A percentile compares a stretch with the other conserved stretches of the same genome.
Conservation (phyloP, 2,113 vertebrate genomes). For the Chauna torquata region DNA sequence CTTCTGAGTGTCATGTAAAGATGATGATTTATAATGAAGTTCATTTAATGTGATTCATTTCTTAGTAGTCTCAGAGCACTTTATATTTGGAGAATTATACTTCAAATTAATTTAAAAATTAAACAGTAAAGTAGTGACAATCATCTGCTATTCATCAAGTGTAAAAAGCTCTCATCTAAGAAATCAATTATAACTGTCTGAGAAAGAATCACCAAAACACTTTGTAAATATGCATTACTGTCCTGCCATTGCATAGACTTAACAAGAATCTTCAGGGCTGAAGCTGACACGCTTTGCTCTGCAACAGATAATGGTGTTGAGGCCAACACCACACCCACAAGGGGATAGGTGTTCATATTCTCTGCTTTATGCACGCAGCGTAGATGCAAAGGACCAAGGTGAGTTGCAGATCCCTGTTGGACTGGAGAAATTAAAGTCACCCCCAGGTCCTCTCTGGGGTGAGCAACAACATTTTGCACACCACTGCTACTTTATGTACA, state of each 20-base stretch:
- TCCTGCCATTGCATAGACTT: background rate
- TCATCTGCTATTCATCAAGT: conserved; percentile 43
- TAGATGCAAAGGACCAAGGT: background rate
- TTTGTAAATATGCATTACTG: background rate
- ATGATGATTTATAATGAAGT: conserved; percentile 47
- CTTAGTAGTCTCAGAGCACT: conserved; percentile 39
- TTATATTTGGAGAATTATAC: conserved; percentile 37
- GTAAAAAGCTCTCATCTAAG: conserved; percentile 21
- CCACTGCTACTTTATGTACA: background rate
- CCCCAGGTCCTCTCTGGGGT: background rate
- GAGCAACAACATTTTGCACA: background rate
- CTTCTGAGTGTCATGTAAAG: conserved; percentile 21
- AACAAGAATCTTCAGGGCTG: background rate
- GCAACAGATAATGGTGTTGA: background rate
- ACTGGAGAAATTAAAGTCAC: background rate
- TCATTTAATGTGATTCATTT: conserved; percentile 61
- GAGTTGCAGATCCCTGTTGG: background rate
- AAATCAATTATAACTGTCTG: conserved; percentile 23
- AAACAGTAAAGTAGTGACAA: conserved; percentile 50
- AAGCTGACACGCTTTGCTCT: background rate
- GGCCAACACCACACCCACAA: too few species aligned
- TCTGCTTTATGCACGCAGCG: background rate
- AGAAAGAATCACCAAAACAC: conserved; percentile 17
- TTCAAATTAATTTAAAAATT: conserved; percentile 66
- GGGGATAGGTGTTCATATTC: background rate